A percentile compares a stretch with the other conserved stretches of the same genome.
phyloP scores from a whole-genome alignment of 1,140 invertebrate species.

The Anthonomus grandis region DNA sequence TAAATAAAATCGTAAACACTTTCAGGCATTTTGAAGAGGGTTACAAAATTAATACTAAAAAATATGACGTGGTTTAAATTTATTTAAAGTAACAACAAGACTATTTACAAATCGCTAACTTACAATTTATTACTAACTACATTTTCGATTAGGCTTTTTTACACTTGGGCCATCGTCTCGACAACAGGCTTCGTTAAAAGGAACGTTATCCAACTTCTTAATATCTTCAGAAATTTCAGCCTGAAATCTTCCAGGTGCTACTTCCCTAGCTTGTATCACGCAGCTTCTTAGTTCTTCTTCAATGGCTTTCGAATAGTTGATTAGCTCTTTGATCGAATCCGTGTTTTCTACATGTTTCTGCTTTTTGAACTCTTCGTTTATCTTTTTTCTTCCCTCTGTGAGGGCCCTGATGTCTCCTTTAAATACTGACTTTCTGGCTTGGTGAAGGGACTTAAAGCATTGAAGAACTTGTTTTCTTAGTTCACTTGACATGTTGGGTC shows the following conservation, averaged over 20 bases:
- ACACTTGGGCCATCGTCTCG: slow-evolving; percentile 10
- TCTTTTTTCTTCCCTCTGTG: slow-evolving; percentile 55
- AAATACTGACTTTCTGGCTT: slow-evolving; percentile 60
- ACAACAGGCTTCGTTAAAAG: slow-evolving; percentile 45
- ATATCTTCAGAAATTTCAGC: slow-evolving; percentile 55
- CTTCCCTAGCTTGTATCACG: slow-evolving; percentile 61
- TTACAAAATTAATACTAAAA: too few species aligned
- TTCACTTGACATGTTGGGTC: slow-evolving; percentile 31
- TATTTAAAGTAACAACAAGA: too few species aligned
- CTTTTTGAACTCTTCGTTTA: slow-evolving; percentile 66
- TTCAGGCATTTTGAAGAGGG: too few species aligned
- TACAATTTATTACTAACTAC: too few species aligned
- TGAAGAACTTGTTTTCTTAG: slow-evolving; percentile 54
- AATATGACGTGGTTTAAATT: too few species aligned
- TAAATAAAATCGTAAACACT: too few species aligned
- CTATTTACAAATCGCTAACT: too few species aligned
- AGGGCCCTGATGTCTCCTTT: slow-evolving; percentile 58
- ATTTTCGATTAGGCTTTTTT: too few species aligned
- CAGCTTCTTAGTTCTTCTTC: slow-evolving; percentile 61
- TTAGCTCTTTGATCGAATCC: slow-evolving; percentile 57
- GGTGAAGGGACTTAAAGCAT: slow-evolving; percentile 63
- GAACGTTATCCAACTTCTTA: slow-evolving; percentile 54
- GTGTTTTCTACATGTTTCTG: slow-evolving; percentile 55
- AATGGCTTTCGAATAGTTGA: slow-evolving; percentile 59
- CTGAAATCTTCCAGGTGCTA: slow-evolving; percentile 57